Conservation (phyloP, 1,140 invertebrate species). For the Drosophila bifasciata region DNA sequence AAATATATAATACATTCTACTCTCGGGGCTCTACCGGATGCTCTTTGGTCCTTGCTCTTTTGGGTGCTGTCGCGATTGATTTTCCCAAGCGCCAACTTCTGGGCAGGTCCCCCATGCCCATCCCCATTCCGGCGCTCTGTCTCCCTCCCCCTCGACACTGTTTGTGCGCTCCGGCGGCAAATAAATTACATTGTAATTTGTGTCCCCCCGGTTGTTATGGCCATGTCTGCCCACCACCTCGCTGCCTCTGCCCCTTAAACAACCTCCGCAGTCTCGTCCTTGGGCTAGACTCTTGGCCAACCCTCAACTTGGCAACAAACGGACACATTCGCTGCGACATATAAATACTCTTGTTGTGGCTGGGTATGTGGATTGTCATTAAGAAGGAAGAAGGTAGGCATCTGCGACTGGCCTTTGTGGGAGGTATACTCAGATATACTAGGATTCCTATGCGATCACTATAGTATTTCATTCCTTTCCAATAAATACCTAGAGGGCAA, state of each 20-base stretch:
- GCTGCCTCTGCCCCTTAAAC: not conserved
- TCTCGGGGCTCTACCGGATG: slow-evolving; percentile 16
- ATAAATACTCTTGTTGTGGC: too few species aligned
- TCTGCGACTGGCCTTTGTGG: too few species aligned
- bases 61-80: slow-evolving; percentile 67
- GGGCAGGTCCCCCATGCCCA: slow-evolving; percentile 10
- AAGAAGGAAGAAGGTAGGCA: too few species aligned
- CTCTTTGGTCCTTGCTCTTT: slow-evolving; percentile 60
- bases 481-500: too few species aligned
- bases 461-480: too few species aligned
- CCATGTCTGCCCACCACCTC: not conserved
- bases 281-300: slow-evolving; percentile 61
- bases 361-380: too few species aligned
- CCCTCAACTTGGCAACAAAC: slow-evolving; percentile 47
- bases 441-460: too few species aligned
- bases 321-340: not conserved
- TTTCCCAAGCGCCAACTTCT: slow-evolving; percentile 57
- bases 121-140: not conserved
- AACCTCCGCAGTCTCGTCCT: slow-evolving; percentile 14
- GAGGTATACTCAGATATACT: too few species aligned
- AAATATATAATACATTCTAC: slow-evolving; percentile 13
- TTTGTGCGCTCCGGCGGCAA: slow-evolving; percentile 55
- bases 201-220: slow-evolving; percentile 59
- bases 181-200: slow-evolving; percentile 84
- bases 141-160: not conserved